Evolutionary conservation across 2,797 vertebrate species (phyloP), one percentile per base, ranked within the genome.

Genomic region (Scolopax bukidnonensis): DNA sequence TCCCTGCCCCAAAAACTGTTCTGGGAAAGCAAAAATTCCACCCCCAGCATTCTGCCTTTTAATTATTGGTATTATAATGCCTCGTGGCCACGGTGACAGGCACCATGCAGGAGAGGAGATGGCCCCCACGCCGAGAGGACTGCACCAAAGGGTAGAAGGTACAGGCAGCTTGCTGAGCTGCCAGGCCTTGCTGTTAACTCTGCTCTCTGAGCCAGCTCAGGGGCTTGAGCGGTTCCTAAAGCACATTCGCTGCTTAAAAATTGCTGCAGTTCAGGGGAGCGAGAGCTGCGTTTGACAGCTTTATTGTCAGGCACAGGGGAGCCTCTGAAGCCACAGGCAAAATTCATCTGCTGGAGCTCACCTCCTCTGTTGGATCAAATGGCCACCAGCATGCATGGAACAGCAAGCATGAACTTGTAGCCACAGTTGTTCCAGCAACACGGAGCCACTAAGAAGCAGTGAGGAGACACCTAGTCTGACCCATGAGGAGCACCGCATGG

Each of bases 161-260:
- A 19, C 1, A 8, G 9, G 24, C 75, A 82, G 40, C 23, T 16
- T 0, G 23, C 28, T 54, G 48, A 64, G 16, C 15, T 12, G 8
- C 36, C 54, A 64, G 51, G 24, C 27, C 3, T 6, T 33, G 7
- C 18, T 32, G 30, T 27, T 21, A 10, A 11, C 4, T 5, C 28
- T 38, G 15, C 53, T 28, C 6, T 5, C 1, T 1, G 47, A 68
- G 30, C 0, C 12, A 47, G 10, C 20, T 16, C 1, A 14, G 60
- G 11, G 21, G 30, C 60, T 65, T 5, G 8, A 56, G 47, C 24
- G 30, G 45, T 8, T 60, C 54, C 38, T 7, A 9, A 63, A 78
- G 25, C 3, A 0, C 1, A 0, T 36, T 6, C 17, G 11, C 38
- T 8, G 16, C 43, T 43, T 13, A 3, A 11, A 3, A 11, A 8